Base-by-base conservation (phyloP, 2,888 invertebrate genomes). In the Crioceris asparagi region DNA sequence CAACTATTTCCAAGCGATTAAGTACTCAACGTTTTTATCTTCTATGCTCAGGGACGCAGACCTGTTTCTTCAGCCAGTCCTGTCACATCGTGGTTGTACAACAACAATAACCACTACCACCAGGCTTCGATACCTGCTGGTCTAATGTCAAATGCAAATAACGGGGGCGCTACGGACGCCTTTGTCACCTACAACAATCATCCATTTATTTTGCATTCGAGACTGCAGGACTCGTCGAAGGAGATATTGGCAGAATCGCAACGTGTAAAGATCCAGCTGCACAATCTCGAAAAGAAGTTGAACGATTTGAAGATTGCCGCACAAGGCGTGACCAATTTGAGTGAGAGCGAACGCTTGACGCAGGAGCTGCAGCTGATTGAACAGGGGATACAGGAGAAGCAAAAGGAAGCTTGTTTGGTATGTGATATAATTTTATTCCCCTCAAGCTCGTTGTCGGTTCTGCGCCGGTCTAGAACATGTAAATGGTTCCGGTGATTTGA, bases 301-400 rank as follows among this genome's bases (percentile, higher is more conserved):
- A 74, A 75, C 48, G 74, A 74, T 54, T 61, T 77, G 43, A 60
- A 74, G 38, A 68, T 71, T 8, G 70, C 72, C 1, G 58, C 74
- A 48, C 70, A 65, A 32, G 58, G 59, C 15, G 64, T 70, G 23
- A 65, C 68, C 8, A 65, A 64, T 8, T 59, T 72, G 36, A 67
- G 60, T 39, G 73, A 75, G 47, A 69, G 72, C 12, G 74, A 76
- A 44, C 61, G 71, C 40, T 57, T 76, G 21, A 68, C 72, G 7
- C 73, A 74, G 50, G 75, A 76, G 52, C 59, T 75, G 37, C 71
- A 72, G 44, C 60, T 74, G 52, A 73, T 76, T 17, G 74, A 76
- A 51, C 73, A 74, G 44, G 74, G 74, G 17, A 75, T 76, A 45
- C 66, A 71, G 36, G 74, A 75, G 48, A 72, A 72, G 49, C 74